Percentiles rank a stretch among this genome's conserved stretches.
Evolutionary conservation across 2,888 invertebrate genomes (phyloP).

Genomic region (Meiosimyza decipiens): DNA sequence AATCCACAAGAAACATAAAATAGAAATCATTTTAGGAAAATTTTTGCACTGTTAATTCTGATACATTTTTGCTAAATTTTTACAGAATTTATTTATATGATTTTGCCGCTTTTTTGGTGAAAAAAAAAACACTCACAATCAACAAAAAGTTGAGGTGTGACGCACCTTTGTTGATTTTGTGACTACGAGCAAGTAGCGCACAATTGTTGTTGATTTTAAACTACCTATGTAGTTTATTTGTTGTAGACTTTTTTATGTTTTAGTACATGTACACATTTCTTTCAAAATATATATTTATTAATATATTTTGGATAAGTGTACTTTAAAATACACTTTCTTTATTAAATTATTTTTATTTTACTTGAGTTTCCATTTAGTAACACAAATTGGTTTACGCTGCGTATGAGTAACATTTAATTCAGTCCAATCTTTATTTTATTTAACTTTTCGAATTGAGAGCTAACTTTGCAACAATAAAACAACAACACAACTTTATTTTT

Average conservation of each 20-base stretch:
- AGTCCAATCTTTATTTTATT: not conserved
- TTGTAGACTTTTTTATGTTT: not conserved
- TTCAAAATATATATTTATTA: too few relatives aligned
- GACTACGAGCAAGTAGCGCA: not conserved
- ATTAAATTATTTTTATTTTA: too few relatives aligned
- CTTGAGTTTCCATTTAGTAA: too few relatives aligned
- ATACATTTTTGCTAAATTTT: too few relatives aligned
- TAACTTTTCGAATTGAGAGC: not conserved
- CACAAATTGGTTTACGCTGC: not conserved
- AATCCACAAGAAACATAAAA: not conserved
- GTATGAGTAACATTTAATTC: slow-evolving; percentile 30
- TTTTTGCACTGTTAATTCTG: not conserved
- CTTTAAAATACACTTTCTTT: too few relatives aligned
- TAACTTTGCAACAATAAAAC: too few relatives aligned
- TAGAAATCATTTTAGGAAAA: not conserved
- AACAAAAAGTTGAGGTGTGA: not conserved
- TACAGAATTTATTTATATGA: too few relatives aligned
- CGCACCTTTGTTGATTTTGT: slow-evolving; percentile 10
- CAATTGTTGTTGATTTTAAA: not conserved
- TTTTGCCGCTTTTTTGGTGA: too few relatives aligned
- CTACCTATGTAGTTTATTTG: too few relatives aligned
- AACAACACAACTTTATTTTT: not conserved
- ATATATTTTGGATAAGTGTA: too few relatives aligned
- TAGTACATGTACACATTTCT: too few relatives aligned
- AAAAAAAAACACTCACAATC: not conserved